phyloP scores from a whole-genome alignment of 2,797 vertebrate genomes.

The Okamejei kenojei region DNA sequence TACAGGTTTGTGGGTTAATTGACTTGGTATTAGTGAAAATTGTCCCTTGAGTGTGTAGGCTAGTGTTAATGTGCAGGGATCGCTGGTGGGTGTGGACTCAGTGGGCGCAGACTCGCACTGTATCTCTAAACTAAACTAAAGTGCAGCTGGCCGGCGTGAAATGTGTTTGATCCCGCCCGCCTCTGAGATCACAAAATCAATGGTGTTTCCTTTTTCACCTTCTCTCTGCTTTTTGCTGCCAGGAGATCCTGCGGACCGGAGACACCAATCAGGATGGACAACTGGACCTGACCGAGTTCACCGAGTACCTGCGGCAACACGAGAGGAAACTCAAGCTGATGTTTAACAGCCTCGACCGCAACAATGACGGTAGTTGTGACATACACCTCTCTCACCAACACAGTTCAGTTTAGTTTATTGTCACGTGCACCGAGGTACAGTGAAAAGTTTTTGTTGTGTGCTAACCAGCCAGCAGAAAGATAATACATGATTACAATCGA shows the following conservation, averaged over 20 bases:
- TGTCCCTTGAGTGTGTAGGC: too few species aligned
- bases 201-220: background rate
- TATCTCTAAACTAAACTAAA: too few species aligned
- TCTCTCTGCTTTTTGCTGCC: slow-evolving; percentile 40
- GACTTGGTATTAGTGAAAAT: too few species aligned
- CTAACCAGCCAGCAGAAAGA: too few species aligned
- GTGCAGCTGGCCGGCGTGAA: background rate
- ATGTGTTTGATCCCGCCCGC: background rate
- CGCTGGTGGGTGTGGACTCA: too few species aligned
- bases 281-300: slow-evolving; percentile 74
- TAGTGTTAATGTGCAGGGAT: too few species aligned
- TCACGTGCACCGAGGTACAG: too few species aligned
- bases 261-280: slow-evolving; percentile 63
- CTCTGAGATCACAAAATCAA: background rate
- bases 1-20: too few species aligned
- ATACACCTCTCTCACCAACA: background rate
- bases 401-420: too few species aligned
- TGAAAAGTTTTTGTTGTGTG: too few species aligned
- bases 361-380: slow-evolving; percentile 67
- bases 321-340: slow-evolving; percentile 69
- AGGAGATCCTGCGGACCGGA: slow-evolving; percentile 63
- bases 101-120: too few species aligned
- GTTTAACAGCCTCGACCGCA: slow-evolving; percentile 71
- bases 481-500: too few species aligned
- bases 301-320: slow-evolving; percentile 63